These are phyloP conservation scores for Archilochus colubris DNA, from an alignment of 2,113 vertebrate species.

Conservation along the genomic window DNA sequence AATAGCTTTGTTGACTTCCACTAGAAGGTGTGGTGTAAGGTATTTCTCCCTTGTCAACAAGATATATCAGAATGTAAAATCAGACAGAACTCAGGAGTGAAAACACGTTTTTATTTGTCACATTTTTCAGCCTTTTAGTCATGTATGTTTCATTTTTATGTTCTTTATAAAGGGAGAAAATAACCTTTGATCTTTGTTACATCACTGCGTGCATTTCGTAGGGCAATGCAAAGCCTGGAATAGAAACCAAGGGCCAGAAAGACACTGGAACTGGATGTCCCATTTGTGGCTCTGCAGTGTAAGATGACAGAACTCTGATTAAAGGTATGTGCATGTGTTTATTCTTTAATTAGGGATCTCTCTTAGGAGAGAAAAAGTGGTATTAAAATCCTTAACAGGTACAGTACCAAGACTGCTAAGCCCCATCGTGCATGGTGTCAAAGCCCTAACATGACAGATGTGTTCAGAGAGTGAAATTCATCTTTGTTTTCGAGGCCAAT, in stretches of 20 bases:
- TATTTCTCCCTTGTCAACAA: constrained; percentile 13
- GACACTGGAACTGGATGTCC: not conserved
- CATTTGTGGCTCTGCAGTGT: not conserved
- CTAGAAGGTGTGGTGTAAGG: not conserved
- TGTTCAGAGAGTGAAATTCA: constrained; percentile 27
- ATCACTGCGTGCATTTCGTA: not conserved
- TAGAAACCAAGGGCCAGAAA: not conserved
- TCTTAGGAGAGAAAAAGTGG: not conserved
- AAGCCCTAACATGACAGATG: constrained; percentile 21
- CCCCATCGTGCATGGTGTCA: not conserved
- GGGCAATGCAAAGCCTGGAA: not conserved
- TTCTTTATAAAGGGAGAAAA: not conserved
- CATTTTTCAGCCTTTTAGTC: not conserved
- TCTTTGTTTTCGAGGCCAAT: not conserved
- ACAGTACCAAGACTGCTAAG: not conserved
- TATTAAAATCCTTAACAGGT: not conserved
- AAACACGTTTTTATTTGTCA: not conserved
- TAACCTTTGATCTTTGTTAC: not conserved
- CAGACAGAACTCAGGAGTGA: not conserved
- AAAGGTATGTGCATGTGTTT: not conserved
- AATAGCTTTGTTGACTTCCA: not conserved
- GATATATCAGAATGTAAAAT: not conserved
- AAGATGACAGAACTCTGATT: not conserved
- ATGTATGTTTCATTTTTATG: not conserved
- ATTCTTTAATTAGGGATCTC: not conserved